Evolutionary conservation across 2,888 invertebrate species (phyloP).

Genomic region (Macaria liturata): DNA sequence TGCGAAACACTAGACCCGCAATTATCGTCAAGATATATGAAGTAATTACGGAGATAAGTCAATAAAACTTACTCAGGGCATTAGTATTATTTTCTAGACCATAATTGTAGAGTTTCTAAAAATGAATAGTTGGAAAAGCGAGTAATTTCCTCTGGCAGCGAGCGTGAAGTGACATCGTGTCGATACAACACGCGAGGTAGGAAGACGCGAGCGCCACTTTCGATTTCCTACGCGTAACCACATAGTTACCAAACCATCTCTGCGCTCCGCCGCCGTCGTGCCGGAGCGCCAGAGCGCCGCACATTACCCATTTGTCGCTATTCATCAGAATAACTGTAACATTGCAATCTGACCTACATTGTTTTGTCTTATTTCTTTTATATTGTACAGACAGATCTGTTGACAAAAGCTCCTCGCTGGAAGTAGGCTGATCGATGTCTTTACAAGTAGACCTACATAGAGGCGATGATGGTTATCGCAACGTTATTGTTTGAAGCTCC

Average conservation of each 20-base stretch:
- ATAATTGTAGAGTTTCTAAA: constrained; percentile 18
- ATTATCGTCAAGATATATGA: constrained; percentile 5
- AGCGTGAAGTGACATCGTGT: constrained; percentile 37
- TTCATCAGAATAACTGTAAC: constrained; percentile 23
- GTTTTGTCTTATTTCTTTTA: constrained; percentile 21
- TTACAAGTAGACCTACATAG: constrained; percentile 20
- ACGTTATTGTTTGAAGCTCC: constrained; percentile 30
- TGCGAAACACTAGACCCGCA: constrained; percentile 16
- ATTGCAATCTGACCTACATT: constrained; percentile 23
- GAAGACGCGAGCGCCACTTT: constrained; percentile 57
- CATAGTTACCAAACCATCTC: constrained; percentile 18
- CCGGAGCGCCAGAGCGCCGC: constrained; percentile 21
- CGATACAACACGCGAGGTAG: constrained; percentile 43
- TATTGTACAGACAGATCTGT: constrained; percentile 15
- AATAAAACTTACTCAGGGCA: constrained; percentile 4
- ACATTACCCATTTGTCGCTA: constrained; percentile 20
- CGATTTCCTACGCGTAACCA: constrained; percentile 53
- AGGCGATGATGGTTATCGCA: constrained; percentile 15
- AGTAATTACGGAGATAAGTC: constrained; percentile 8
- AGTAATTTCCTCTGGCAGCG: constrained; percentile 33
- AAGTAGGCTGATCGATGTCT: constrained; percentile 23
- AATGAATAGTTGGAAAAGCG: constrained; percentile 17
- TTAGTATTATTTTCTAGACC: constrained; percentile 3
- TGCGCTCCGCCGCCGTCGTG: constrained; percentile 32
- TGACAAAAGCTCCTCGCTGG: constrained; percentile 18